Evolutionary conservation across 2,797 vertebrate species (phyloP), one percentile per base, ranked within the genome.

Genomic region (Serranus cabrilla): DNA sequence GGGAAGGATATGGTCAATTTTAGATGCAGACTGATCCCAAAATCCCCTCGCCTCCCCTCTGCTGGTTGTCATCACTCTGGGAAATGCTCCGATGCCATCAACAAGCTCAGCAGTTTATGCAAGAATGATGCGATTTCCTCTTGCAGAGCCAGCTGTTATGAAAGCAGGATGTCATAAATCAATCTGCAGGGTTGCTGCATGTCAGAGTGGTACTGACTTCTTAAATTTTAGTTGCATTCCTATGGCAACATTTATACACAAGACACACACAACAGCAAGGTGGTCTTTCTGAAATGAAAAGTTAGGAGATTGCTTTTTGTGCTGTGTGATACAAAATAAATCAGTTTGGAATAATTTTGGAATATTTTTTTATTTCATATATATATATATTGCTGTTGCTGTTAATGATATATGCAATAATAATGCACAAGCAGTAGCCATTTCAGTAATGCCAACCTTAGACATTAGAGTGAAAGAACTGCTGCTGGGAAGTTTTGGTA

Each of bases 101-200:
- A 84, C 81, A 62, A 73, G 68, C 76, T 82, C 82, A 86, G 81
- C 84, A 85, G 63, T 90, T 92, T 82, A 64, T 74, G 80, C 85
- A 81, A 64, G 55, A 78, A 71, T 87, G 74, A 90, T 88, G 77
- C 6, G 27, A 83, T 89, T 88, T 89, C 76, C 81, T 83, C 71
- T 67, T 69, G 61, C 76, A 68, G 31, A 65, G 73, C 57, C 72
- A 89, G 79, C 81, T 74, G 47, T 85, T 84, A 47, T 78, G 64
- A 87, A 90, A 86, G 77, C 84, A 88, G 85, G 86, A 87, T 85
- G 83, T 86, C 70, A 58, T 87, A 76, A 89, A 86, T 88, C 82
- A 23, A 21, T 85, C 59, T 76, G 31, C 45, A 54, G 25, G 52
- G 21, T 74, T 25, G 39, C 49, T 77, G 11, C 18, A 17, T 65